phyloP scores from a whole-genome alignment of 2,888 invertebrate genomes.

The Phlogophora meticulosa region DNA sequence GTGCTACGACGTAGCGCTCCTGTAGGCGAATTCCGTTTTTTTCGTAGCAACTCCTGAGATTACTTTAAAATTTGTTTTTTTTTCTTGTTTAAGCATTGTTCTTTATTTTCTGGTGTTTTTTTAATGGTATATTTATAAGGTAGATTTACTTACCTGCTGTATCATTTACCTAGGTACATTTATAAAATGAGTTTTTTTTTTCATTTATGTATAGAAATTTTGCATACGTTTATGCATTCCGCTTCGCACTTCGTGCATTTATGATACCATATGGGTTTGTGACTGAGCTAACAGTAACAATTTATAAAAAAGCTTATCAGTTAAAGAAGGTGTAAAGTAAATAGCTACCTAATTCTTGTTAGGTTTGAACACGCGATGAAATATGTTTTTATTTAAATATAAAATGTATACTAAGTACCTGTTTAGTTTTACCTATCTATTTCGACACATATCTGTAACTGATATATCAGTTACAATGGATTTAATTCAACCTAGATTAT shows the following conservation, averaged over 20 bases:
- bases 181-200: not conserved
- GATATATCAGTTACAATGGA: not conserved
- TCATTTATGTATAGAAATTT: not conserved
- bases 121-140: not conserved
- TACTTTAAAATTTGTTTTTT: not conserved
- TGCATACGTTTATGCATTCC: not conserved
- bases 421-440: not conserved
- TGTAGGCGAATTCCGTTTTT: conserved; percentile 24
- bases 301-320: not conserved
- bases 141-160: not conserved
- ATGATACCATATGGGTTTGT: not conserved
- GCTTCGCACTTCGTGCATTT: not conserved
- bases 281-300: not conserved
- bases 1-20: conserved; percentile 68
- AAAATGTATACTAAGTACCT: too few relatives aligned
- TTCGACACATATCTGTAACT: not conserved
- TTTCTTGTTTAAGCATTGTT: not conserved
- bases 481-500: not conserved
- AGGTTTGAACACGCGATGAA: not conserved
- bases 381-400: not conserved
- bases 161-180: conserved; percentile 2
- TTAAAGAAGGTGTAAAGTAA: not conserved
- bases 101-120: not conserved
- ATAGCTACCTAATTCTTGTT: not conserved
- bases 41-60: conserved; percentile 20